These are phyloP conservation scores for Rhopilema esculentum DNA, from an alignment of 30 jellyfish, hydroid and myxozoan genomes.

Conservation along the genomic window DNA sequence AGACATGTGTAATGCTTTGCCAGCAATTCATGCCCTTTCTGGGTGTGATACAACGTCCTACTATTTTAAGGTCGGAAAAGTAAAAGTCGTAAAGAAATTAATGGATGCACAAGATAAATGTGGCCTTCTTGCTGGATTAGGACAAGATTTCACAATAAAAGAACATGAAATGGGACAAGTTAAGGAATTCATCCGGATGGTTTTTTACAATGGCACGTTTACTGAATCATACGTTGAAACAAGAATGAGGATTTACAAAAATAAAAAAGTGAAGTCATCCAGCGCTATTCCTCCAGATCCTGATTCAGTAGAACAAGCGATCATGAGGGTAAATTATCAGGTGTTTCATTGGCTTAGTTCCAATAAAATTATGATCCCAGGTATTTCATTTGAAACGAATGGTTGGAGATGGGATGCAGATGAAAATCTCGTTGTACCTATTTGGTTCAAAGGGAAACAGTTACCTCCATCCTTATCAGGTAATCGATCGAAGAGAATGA, in stretches of 20 bases:
- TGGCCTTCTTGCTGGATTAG: constrained; percentile 26
- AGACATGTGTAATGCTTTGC: constrained; percentile 52
- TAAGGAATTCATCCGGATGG: constrained; percentile 42
- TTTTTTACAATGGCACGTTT: constrained; percentile 13
- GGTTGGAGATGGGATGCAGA: constrained; percentile 47
- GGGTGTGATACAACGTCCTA: constrained; percentile 58
- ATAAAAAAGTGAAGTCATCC: constrained; percentile 23
- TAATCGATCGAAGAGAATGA: neutral
- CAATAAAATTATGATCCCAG: neutral
- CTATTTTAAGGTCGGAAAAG: constrained; percentile 19
- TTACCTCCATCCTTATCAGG: constrained; percentile 24
- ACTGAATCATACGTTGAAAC: constrained; percentile 45
- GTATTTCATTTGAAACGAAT: neutral
- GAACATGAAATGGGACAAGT: constrained; percentile 14
- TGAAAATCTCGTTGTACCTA: constrained; percentile 14
- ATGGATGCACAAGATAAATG: constrained; percentile 15
- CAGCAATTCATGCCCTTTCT: constrained; percentile 69
- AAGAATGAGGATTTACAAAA: constrained; percentile 19
- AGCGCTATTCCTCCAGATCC: constrained; percentile 32
- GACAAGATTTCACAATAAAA: constrained; percentile 9
- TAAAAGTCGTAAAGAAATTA: constrained; percentile 33
- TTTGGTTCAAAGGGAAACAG: constrained; percentile 35
- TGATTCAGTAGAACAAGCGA: constrained; percentile 39
- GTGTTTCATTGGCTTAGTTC: constrained; percentile 38
- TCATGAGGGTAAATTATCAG: constrained; percentile 41